Evolutionary conservation across 2,113 vertebrate genomes (phyloP), one percentile per base, ranked within the genome.

Genomic region (Apteryx mantelli): DNA sequence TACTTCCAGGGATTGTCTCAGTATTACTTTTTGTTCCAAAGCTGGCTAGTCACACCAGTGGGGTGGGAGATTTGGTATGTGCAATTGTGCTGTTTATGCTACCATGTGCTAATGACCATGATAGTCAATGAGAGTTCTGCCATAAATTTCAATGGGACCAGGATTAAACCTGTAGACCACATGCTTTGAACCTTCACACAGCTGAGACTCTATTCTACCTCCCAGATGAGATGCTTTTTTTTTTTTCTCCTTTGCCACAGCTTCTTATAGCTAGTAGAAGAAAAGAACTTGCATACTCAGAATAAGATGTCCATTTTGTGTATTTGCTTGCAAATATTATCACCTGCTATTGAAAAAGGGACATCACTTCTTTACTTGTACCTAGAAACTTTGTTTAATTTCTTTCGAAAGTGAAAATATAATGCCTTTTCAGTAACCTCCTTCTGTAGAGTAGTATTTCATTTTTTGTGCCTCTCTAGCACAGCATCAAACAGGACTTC

Each of bases 401-500:
- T 83, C 71, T 94, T 91, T 60, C 4, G 1, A 50, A 83, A 52
- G 25, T 68, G 56, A 86, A 86, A 81, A 71, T 81, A 40, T 38
- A 75, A 89, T 93, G 25, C 22, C 61, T 30, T 78, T 85, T 94
- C 77, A 70, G 73, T 90, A 89, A 68, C 68, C 60, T 95, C n/a
- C 19, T 73, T 86, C 48, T 95, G 2, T 28, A 92, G 9, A 78
- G 46, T 36, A 81, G 40, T 53, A 77, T 70, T 91, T 92, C 21
- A 24, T 91, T 92, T 94, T 91, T 70, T 46, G 12, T 95, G 42
- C 81, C 60, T 93, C 95, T 89, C 40, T 89, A 56, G 61, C 91
- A 56, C n/a, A 82, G 40, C 56, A 77, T 95, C 81, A 95, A 86
- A 91, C 66, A 93, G 65, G 74, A 79, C 61, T 92, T 97, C 82